Conservation (phyloP, 2,888 invertebrate species). For the Drosophila niveifrons region DNA sequence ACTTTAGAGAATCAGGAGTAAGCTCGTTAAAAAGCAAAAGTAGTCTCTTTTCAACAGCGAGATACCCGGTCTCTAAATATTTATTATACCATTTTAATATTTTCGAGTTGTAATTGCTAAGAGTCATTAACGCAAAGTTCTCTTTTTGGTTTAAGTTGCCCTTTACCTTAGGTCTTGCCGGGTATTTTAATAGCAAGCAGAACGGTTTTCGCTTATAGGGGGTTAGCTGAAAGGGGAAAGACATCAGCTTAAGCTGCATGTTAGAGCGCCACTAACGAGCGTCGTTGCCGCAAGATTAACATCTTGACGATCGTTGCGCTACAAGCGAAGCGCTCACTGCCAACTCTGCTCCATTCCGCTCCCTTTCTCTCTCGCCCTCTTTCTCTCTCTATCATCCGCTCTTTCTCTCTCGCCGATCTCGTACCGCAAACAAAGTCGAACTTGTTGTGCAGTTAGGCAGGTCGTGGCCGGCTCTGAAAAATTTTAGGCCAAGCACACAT, state of each 20-base stretch:
- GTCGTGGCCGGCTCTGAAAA: slow-evolving; percentile 60
- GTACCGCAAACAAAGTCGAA: slow-evolving; percentile 31
- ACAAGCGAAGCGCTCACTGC: slow-evolving; percentile 20
- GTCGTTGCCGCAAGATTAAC: slow-evolving; percentile 47
- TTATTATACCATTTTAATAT: too few relatives aligned
- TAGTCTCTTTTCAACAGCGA: background rate
- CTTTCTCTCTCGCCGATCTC: background rate
- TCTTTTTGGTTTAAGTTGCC: too few relatives aligned
- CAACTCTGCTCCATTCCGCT: background rate
- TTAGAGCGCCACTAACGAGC: slow-evolving; percentile 54
- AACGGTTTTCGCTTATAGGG: background rate
- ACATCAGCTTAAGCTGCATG: slow-evolving; percentile 32
- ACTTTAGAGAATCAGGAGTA: slow-evolving; percentile 8
- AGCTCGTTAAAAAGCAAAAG: background rate
- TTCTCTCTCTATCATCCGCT: background rate
- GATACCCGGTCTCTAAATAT: background rate
- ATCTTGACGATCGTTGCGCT: slow-evolving; percentile 57
- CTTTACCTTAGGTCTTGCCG: background rate
- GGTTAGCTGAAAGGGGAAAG: background rate
- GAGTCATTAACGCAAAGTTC: too few relatives aligned
- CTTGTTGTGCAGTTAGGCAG: slow-evolving; percentile 78
- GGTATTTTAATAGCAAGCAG: background rate
- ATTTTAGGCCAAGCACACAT: slow-evolving; percentile 72
- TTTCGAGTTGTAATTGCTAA: too few relatives aligned
- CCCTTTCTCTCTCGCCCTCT: background rate